Base-by-base conservation (phyloP, 2,888 invertebrate species). In the Xestobium rufovillosum region DNA sequence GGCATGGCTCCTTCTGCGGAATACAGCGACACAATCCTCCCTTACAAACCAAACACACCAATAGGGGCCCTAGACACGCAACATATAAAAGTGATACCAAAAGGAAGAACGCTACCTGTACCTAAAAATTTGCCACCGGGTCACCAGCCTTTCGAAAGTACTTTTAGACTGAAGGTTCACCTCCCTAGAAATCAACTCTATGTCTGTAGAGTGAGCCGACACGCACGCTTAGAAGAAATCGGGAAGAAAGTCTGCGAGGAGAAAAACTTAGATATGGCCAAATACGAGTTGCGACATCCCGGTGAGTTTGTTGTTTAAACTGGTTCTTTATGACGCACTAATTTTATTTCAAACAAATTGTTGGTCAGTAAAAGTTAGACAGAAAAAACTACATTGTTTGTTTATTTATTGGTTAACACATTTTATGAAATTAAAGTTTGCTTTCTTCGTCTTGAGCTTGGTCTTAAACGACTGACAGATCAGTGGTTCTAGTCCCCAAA, bases 161-260 rank as follows among this genome's bases (percentile, higher is more conserved):
- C 74, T 26, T 74, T 74, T 56, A 63, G 74, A 54, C 57, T 75
- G 46, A 64, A 65, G 61, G 83, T 88, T 19, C 78, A 84, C 57
- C 68, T 88, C 50, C 88, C 87, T 17, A 73, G 80, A 49, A 83
- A 83, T 59, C 87, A 88, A 65, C 71, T 87, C 38, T 83, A 78
- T 63, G 86, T 88, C 8, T 72, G 78, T 26, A 69, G 88, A 44
- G 75, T 86, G 42, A 81, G 80, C 46, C 80, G 81, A 9, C 73
- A 77, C 48, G 78, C 77, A 32, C 70, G 73, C 15, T 66, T 88
- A 16, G 73, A 75, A 26, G 80, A 83, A 43, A 75, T 88, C 34
- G 71, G 83, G 51, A 69, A 72, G 38, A 73, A 80, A 58, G 80
- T 86, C 9, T 86, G 86, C 57, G 73, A 74, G 32, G 83, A 86